Evolutionary conservation across 2,888 invertebrate species (phyloP).

Genomic region (Lasiommata megera): DNA sequence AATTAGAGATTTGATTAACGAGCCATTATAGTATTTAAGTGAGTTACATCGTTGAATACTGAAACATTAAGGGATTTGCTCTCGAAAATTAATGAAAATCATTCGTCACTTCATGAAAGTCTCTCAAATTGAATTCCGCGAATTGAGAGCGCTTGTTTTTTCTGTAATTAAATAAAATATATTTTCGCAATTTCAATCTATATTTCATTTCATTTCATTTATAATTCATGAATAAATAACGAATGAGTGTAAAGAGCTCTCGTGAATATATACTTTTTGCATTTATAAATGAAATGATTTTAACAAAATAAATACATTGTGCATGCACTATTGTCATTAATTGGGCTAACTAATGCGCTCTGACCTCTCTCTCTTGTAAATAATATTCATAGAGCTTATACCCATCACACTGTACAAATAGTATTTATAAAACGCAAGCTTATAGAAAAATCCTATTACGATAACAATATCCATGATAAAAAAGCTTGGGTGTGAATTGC

Average conservation of each 20-base stretch:
- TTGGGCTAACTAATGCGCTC: too few species aligned
- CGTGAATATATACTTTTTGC: neutral
- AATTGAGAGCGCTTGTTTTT: conserved; percentile 7
- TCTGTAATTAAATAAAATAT: conserved; percentile 6
- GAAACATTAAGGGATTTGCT: conserved; percentile 3
- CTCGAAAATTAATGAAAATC: neutral
- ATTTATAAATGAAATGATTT: too few species aligned
- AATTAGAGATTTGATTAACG: conserved; percentile 16
- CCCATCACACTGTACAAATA: too few species aligned
- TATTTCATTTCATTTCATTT: neutral
- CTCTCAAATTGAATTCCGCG: conserved; percentile 2
- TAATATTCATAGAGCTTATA: too few species aligned
- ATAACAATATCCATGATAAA: too few species aligned
- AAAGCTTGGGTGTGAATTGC: too few species aligned
- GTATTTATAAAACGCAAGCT: too few species aligned
- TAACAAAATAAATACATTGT: too few species aligned
- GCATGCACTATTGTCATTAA: too few species aligned
- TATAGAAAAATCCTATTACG: too few species aligned
- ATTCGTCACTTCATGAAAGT: conserved; percentile 7
- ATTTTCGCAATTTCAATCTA: neutral
- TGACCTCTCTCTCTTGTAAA: too few species aligned
- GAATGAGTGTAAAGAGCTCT: neutral
- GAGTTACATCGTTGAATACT: conserved; percentile 5
- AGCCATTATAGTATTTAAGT: conserved; percentile 1
- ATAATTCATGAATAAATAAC: neutral